These are phyloP conservation scores for Enteromius mattozi DNA, from an alignment of 2,797 vertebrate species.

Conservation along the genomic window DNA sequence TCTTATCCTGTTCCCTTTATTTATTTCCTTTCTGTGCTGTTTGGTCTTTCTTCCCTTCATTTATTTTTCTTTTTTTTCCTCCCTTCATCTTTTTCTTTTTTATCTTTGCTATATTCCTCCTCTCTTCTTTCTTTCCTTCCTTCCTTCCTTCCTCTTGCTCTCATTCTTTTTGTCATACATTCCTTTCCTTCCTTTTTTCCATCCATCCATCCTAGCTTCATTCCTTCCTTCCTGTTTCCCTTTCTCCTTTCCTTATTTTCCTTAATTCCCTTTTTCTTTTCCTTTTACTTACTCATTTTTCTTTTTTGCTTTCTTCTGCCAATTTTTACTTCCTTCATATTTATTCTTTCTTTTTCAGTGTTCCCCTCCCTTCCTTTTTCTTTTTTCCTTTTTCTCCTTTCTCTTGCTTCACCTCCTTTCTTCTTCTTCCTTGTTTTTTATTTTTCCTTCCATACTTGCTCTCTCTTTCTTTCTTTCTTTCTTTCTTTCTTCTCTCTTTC, in stretches of 20 bases:
- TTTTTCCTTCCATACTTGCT: background rate
- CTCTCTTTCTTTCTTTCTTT: background rate
- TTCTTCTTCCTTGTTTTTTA: background rate
- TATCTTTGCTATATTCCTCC: too few relatives aligned
- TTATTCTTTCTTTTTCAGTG: background rate
- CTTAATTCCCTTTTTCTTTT: background rate
- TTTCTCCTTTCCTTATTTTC: background rate
- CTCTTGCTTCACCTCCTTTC: background rate
- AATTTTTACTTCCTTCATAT: background rate
- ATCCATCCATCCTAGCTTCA: too few relatives aligned
- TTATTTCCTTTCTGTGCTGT: too few relatives aligned
- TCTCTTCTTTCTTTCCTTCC: too few relatives aligned
- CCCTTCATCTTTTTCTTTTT: too few relatives aligned
- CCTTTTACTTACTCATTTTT: background rate
- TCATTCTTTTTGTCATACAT: background rate
- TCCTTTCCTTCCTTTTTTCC: background rate
- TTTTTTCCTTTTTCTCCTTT: background rate
- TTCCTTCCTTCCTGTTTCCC: background rate
- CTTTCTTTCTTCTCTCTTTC: background rate
- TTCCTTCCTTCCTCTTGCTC: too few relatives aligned
- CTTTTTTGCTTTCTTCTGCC: background rate
- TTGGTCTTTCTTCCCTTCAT: too few relatives aligned
- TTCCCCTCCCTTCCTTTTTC: too few relatives aligned
- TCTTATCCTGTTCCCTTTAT: too few relatives aligned
- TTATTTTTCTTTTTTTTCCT: too few relatives aligned